phyloP scores from a whole-genome alignment of 2,888 invertebrate genomes.

The Alsophila aescularia region DNA sequence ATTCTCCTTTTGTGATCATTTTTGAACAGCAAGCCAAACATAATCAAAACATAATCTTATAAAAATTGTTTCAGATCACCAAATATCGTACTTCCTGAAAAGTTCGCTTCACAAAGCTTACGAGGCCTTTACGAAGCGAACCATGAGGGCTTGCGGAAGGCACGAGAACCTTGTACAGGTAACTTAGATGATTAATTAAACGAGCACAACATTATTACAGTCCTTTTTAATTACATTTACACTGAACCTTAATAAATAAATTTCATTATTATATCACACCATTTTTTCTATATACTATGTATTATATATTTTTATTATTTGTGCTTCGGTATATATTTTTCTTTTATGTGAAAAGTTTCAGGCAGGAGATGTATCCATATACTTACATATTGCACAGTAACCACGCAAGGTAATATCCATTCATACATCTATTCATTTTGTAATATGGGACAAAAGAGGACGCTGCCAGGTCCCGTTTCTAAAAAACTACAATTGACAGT shows the following conservation, averaged over 20 bases:
- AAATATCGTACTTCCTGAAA: conserved; percentile 90
- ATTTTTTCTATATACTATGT: conserved; percentile 15
- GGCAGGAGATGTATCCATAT: conserved; percentile 40
- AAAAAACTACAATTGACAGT: no score
- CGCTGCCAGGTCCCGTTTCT: no score
- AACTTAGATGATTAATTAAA: no score
- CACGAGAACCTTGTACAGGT: conserved; percentile 75
- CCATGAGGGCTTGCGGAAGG: conserved; percentile 87
- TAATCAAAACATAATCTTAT: neutral
- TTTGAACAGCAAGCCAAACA: neutral
- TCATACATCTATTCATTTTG: no score
- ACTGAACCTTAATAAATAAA: no score
- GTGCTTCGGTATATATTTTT: conserved; percentile 29
- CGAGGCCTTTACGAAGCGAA: conserved; percentile 85
- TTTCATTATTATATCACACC: neutral
- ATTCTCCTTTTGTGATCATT: neutral
- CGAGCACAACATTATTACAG: no score
- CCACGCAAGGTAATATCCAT: conserved; percentile 46
- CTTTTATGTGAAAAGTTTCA: conserved; percentile 47
- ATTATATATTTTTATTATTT: conserved; percentile 32
- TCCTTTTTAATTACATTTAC: no score
- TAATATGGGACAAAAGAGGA: no score
- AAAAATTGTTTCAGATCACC: conserved; percentile 87
- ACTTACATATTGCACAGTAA: conserved; percentile 42
- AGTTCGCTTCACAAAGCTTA: conserved; percentile 88